These are phyloP conservation scores for Polymixis flavicincta DNA, from an alignment of 2,888 invertebrate genomes.

Conservation along the genomic window DNA sequence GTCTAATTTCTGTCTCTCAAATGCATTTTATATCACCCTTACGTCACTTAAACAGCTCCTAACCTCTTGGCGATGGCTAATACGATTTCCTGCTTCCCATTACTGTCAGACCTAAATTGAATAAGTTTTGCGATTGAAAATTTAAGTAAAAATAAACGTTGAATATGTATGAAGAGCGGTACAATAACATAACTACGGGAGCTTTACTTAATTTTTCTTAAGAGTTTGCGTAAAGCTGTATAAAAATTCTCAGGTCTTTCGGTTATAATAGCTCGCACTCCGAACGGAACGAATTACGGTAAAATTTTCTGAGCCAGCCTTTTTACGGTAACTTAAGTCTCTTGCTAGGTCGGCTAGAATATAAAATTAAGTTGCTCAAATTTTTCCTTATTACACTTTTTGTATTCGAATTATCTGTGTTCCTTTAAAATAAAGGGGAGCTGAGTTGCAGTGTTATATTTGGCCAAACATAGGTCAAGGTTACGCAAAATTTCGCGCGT, in stretches of 20 bases:
- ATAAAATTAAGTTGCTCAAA: constrained; percentile 54
- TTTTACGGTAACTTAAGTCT: constrained; percentile 55
- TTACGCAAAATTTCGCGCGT: no score
- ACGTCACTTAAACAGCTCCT: constrained; percentile 73
- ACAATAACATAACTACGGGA: constrained; percentile 51
- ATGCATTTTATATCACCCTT: constrained; percentile 82
- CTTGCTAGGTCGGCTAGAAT: constrained; percentile 43
- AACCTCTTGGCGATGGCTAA: constrained; percentile 75
- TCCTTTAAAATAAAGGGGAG: background rate
- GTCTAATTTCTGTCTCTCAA: constrained; percentile 75
- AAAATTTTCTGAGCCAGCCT: constrained; percentile 50
- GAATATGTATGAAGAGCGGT: constrained; percentile 56
- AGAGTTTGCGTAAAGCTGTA: constrained; percentile 31
- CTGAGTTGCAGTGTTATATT: background rate
- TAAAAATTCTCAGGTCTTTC: constrained; percentile 52
- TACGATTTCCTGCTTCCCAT: constrained; percentile 79
- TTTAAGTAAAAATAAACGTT: constrained; percentile 57
- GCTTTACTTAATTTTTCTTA: constrained; percentile 46
- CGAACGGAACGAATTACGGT: constrained; percentile 44
- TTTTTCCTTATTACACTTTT: constrained; percentile 29
- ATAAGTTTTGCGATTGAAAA: constrained; percentile 71
- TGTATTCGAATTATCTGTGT: constrained; percentile 4
- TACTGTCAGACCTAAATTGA: constrained; percentile 81
- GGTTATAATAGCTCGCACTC: constrained; percentile 48
- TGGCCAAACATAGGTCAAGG: background rate